Base-by-base conservation (phyloP, 2,113 vertebrate species). In the Menura novaehollandiae region DNA sequence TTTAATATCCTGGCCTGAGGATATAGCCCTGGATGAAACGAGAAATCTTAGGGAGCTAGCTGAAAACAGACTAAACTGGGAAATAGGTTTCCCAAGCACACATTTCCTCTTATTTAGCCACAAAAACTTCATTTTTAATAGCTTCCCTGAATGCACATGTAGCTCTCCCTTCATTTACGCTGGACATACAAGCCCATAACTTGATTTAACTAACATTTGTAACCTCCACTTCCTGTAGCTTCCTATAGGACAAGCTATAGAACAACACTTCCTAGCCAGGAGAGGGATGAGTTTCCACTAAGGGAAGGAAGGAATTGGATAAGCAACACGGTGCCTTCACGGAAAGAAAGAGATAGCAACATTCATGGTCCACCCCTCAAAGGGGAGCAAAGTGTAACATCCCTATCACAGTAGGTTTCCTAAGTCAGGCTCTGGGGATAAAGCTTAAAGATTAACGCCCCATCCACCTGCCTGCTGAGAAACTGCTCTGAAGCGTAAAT, bases 11-110 rank as follows among this genome's bases (percentile, higher is more conserved):
- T 94, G 62, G 49, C 67, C 55, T 67, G 43, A 67, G 67, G 44
- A 23, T 60, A 66, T 20, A 85, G 59, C 18, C 39, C 55, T 69
- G 51, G 11, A 62, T 85, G 88, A 88, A 96, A 90, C 6, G 43
- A 95, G 81, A 96, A 94, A 89, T 69, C 17, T 53, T 58, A 85
- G 18, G 30, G 43, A 90, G 9, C 5, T n/a, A 41, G 85, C 22
- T 79, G 44, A 90, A 94, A 91, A 80, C 78, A 96, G 85, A 76
- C 59, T 76, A 49, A 94, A 79, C 37, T 66, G 66, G 41, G 41
- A 90, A 93, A 76, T 55, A 37, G 5, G n/a, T 85, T 92, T 92
- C 49, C 30, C 28, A 58, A 75, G 69, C 27, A 91, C 58, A 84
- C 6, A n/a, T 59, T 89, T 92, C 41, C 73, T 95, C 82, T 87